Evolutionary conservation across 2,797 vertebrate genomes (phyloP).

Genomic region (Siniperca undulata): DNA sequence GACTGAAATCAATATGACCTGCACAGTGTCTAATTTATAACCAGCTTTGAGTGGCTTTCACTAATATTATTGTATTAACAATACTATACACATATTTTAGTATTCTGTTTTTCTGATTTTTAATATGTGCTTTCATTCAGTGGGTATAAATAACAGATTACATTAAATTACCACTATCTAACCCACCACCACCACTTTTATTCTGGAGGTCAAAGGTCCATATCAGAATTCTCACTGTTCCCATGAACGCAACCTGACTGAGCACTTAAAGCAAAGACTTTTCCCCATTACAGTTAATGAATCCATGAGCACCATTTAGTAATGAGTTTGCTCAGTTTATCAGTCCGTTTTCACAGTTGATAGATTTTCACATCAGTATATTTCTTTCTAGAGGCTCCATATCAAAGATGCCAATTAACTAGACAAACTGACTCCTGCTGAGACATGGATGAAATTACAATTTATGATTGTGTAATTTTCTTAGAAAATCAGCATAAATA

Average conservation of each 20-base stretch:
- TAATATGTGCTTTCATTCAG: neutral
- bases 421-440: conserved; percentile 4
- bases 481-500: neutral
- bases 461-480: no score
- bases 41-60: neutral
- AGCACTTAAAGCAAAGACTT: neutral
- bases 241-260: neutral
- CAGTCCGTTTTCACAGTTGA: neutral
- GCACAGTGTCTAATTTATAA: neutral
- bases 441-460: neutral
- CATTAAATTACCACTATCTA: neutral
- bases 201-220: neutral
- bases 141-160: neutral
- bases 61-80: neutral
- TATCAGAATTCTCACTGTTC: neutral
- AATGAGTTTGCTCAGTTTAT: neutral
- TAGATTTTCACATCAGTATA: no score
- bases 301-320: neutral
- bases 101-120: no score
- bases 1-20: neutral
- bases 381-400: neutral
- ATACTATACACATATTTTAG: neutral
- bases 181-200: neutral
- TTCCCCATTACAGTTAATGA: neutral
- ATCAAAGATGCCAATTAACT: neutral